Evolutionary conservation across 2,888 invertebrate genomes (phyloP).

Genomic region (Scaptomyza flava): DNA sequence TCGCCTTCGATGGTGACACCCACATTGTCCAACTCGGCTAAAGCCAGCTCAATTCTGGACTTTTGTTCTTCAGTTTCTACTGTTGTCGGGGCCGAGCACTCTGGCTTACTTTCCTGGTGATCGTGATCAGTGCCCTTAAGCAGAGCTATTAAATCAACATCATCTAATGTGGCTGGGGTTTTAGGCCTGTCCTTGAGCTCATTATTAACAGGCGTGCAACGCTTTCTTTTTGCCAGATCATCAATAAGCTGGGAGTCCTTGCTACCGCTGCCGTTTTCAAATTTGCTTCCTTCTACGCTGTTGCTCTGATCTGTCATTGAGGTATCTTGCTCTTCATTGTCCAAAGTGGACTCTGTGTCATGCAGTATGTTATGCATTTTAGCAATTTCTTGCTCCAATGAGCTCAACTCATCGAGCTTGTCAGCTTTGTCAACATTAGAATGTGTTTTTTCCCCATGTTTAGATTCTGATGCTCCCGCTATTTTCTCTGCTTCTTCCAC

Average conservation of each 20-base stretch:
- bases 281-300: slow-evolving; percentile 1
- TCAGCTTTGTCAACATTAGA: slow-evolving; percentile 31
- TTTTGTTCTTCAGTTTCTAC: slow-evolving; percentile 16
- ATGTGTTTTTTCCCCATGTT: slow-evolving; percentile 35
- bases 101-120: slow-evolving; percentile 60
- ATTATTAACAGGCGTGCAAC: slow-evolving; percentile 17
- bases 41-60: slow-evolving; percentile 46
- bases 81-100: neutral
- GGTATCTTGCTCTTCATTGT: slow-evolving; percentile 9
- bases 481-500: slow-evolving; percentile 36
- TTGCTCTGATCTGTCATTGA: slow-evolving; percentile 4
- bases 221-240: slow-evolving; percentile 17
- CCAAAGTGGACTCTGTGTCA: slow-evolving; percentile 22
- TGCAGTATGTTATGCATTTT: slow-evolving; percentile 76
- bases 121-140: slow-evolving; percentile 86
- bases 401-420: slow-evolving; percentile 77
- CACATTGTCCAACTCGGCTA: slow-evolving; percentile 63
- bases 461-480: slow-evolving; percentile 45
- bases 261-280: slow-evolving; percentile 28
- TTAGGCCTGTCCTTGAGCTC: slow-evolving; percentile 10
- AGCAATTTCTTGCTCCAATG: slow-evolving; percentile 82
- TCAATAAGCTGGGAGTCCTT: slow-evolving; percentile 10
- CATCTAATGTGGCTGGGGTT: slow-evolving; percentile 56
- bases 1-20: slow-evolving; percentile 83
- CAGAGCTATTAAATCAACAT: slow-evolving; percentile 85